Evolutionary conservation across 2,888 invertebrate genomes (phyloP).

Genomic region (Drosophila prostipennis): DNA sequence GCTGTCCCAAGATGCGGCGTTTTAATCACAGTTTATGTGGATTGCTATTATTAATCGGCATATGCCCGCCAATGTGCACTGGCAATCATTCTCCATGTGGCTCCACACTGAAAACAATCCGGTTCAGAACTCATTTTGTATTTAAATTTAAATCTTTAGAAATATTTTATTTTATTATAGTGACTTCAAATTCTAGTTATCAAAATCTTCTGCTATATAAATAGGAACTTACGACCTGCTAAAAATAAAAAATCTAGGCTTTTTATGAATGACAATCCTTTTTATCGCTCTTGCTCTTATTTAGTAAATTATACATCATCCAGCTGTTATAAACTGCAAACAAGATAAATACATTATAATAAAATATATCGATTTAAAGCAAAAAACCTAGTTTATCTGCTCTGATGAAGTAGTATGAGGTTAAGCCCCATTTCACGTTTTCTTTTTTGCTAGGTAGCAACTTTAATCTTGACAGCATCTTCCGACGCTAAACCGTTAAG

Average conservation of each 20-base stretch:
- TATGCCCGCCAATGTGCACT: slow-evolving; percentile 30
- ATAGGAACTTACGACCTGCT: too few species aligned
- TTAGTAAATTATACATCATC: not conserved
- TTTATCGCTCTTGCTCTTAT: too few species aligned
- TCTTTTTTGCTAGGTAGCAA: not conserved
- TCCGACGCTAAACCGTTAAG: slow-evolving; percentile 53
- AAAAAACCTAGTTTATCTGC: not conserved
- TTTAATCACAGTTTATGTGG: slow-evolving; percentile 71
- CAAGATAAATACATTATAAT: not conserved
- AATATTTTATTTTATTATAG: too few species aligned
- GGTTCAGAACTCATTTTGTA: too few species aligned
- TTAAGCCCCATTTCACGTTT: not conserved
- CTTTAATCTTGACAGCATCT: slow-evolving; percentile 25
- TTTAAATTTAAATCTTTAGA: too few species aligned
- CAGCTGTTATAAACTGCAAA: not conserved
- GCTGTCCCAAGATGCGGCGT: slow-evolving; percentile 21
- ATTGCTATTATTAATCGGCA: slow-evolving; percentile 65
- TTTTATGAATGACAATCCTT: too few species aligned
- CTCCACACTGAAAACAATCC: slow-evolving; percentile 2
- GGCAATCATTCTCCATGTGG: slow-evolving; percentile 3
- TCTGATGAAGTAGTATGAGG: not conserved
- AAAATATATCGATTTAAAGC: not conserved
- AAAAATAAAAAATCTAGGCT: too few species aligned
- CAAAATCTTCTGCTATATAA: too few species aligned
- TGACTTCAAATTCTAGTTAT: too few species aligned